A percentile compares a stretch with the other conserved stretches of the same genome.
phyloP scores from a whole-genome alignment of 2,797 vertebrate species.

The Rhynchonycteris naso region DNA sequence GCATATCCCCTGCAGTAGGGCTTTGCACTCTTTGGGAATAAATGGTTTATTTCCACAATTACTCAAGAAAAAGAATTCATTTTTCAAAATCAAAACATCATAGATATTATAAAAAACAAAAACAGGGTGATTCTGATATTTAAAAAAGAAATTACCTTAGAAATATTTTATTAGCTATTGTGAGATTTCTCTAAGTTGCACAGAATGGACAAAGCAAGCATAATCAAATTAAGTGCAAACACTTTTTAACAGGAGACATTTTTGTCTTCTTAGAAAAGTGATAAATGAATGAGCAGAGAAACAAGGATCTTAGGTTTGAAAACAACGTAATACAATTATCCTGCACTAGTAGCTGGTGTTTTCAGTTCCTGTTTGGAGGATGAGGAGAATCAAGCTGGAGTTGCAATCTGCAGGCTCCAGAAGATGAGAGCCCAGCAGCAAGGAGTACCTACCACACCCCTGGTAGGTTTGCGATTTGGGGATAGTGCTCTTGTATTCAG shows the following conservation, averaged over 20 bases:
- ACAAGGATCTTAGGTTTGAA: not conserved
- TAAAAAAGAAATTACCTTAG: not conserved
- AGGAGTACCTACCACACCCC: too few relatives aligned
- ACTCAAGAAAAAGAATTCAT: not conserved
- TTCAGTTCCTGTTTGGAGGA: too few relatives aligned
- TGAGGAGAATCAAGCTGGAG: too few relatives aligned
- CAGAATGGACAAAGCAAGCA: not conserved
- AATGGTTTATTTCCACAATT: not conserved
- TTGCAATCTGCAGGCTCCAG: too few relatives aligned
- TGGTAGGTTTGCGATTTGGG: too few relatives aligned
- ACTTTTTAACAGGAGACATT: not conserved
- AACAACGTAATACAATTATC: not conserved
- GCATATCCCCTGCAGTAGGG: not conserved
- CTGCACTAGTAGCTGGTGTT: too few relatives aligned
- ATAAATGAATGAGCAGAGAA: not conserved
- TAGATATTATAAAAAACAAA: not conserved
- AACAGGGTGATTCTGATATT: not conserved
- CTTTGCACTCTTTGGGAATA: not conserved
- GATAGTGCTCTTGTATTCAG: not conserved
- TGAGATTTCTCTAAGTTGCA: not conserved
- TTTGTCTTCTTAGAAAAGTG: not conserved
- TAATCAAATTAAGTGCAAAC: not conserved
- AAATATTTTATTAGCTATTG: not conserved
- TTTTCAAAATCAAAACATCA: not conserved
- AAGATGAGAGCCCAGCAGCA: too few relatives aligned